phyloP scores from a whole-genome alignment of 1,140 invertebrate species.

The Harlomillsia oculata region DNA sequence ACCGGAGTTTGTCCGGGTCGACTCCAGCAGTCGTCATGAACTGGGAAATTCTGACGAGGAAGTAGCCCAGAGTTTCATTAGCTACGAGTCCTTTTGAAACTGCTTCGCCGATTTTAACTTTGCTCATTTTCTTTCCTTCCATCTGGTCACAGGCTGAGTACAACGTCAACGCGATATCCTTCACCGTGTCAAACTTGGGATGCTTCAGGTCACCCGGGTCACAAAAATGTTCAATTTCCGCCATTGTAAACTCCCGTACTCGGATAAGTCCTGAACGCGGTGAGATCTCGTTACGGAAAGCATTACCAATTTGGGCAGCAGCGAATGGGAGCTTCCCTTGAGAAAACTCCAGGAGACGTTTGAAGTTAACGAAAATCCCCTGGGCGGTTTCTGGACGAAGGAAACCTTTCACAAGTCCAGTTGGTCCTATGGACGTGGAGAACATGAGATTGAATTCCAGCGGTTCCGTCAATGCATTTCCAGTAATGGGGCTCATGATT shows the following conservation, averaged over 20 bases:
- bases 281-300: slow-evolving; percentile 99
- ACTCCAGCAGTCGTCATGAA: slow-evolving; percentile 85
- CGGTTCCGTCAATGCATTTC: slow-evolving; percentile 87
- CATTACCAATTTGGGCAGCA: slow-evolving; percentile 93
- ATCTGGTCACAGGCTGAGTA: slow-evolving; percentile 97
- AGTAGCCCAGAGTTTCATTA: slow-evolving; percentile 96
- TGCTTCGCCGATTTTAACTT: slow-evolving; percentile 63
- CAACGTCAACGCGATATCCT: slow-evolving; percentile 62
- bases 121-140: slow-evolving; percentile 69
- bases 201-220: slow-evolving; percentile 81
- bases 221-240: slow-evolving; percentile 99
- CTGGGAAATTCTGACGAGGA: slow-evolving; percentile 87
- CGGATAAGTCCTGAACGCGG: slow-evolving; percentile 91
- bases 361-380: slow-evolving; percentile 99
- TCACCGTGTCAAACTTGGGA: slow-evolving; percentile 75
- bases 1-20: slow-evolving; percentile 72
- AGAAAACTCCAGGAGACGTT: slow-evolving; percentile 91
- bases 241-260: slow-evolving; percentile 98
- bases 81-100: slow-evolving; percentile 75
- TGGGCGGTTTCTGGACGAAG: slow-evolving; percentile 97
- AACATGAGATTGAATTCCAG: slow-evolving; percentile 99
- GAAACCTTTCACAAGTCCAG: slow-evolving; percentile 85
- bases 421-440: slow-evolving; percentile 90
- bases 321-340: slow-evolving; percentile 94
- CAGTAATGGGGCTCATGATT: slow-evolving; percentile 89